These are phyloP conservation scores for Psylliodes chrysocephalus DNA, from an alignment of 2,888 invertebrate species.

Conservation along the genomic window DNA sequence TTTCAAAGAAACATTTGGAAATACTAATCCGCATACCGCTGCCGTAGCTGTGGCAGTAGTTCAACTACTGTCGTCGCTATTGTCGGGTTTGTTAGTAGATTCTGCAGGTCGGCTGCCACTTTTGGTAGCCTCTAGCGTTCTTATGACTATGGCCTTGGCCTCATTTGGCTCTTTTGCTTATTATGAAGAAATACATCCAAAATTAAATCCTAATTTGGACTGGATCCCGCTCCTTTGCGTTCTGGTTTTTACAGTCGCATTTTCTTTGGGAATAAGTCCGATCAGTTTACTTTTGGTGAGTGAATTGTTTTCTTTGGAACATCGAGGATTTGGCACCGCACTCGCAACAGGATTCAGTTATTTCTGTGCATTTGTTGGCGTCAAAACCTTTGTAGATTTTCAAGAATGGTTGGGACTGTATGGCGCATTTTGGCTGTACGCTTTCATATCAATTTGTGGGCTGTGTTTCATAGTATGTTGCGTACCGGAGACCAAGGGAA, in stretches of 20 bases:
- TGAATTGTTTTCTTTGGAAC: constrained; percentile 85
- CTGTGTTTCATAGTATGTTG: constrained; percentile 86
- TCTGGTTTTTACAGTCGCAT: constrained; percentile 84
- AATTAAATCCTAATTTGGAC: constrained; percentile 70
- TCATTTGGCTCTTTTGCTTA: constrained; percentile 87
- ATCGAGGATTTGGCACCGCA: constrained; percentile 86
- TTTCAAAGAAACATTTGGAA: constrained; percentile 84
- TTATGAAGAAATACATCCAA: constrained; percentile 75
- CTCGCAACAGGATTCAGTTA: constrained; percentile 89
- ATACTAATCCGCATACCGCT: constrained; percentile 84
- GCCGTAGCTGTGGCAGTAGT: constrained; percentile 88
- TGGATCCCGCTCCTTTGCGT: constrained; percentile 88
- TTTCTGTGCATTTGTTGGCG: constrained; percentile 85
- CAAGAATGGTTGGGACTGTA: constrained; percentile 79
- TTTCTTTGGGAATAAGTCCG: constrained; percentile 88
- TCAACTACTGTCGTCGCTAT: constrained; percentile 83
- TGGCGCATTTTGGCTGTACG: constrained; percentile 91
- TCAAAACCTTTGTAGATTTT: constrained; percentile 88
- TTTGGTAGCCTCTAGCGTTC: constrained; percentile 82
- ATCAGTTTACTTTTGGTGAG: constrained; percentile 88
- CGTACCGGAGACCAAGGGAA: constrained; percentile 92
- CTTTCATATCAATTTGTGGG: constrained; percentile 82
- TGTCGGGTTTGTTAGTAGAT: constrained; percentile 86
- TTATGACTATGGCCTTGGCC: constrained; percentile 88
- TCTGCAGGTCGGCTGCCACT: constrained; percentile 86